Evolutionary conservation across 2,888 invertebrate genomes (phyloP).

Genomic region (Eupithecia abbreviata): DNA sequence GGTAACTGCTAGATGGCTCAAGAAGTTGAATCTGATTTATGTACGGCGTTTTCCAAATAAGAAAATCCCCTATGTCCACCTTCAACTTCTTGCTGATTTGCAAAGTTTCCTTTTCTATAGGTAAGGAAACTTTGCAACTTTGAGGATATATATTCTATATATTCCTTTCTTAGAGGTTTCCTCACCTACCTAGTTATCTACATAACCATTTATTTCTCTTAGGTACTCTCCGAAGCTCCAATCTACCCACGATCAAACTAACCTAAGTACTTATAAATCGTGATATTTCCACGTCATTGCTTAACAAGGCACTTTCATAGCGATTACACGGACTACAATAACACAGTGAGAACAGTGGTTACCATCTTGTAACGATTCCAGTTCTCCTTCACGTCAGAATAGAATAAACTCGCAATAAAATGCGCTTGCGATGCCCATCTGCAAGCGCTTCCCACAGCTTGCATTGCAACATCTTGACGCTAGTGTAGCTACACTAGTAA

Average conservation of each 20-base stretch:
- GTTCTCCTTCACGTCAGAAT: conserved; percentile 21
- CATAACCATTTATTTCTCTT: no score
- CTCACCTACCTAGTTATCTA: no score
- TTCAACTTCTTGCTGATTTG: not conserved
- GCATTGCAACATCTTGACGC: not conserved
- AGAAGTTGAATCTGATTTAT: no score
- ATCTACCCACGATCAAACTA: not conserved
- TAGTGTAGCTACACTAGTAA: not conserved
- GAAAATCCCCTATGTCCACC: no score
- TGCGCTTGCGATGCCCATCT: conserved; percentile 17
- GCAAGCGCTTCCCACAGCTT: conserved; percentile 28
- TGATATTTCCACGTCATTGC: conserved; percentile 18
- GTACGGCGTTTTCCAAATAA: no score
- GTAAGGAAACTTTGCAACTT: no score
- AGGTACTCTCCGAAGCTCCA: no score
- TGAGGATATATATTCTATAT: no score
- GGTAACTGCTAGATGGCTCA: no score
- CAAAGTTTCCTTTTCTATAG: not conserved
- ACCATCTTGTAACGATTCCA: conserved; percentile 9
- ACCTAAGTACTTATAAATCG: conserved; percentile 3
- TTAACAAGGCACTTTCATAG: conserved; percentile 25
- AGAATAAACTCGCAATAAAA: conserved; percentile 30
- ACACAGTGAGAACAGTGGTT: conserved; percentile 23
- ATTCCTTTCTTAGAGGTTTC: no score
- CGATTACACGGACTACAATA: conserved; percentile 26